Evolutionary conservation across 2,113 vertebrate genomes (phyloP), one percentile per base, ranked within the genome.

Genomic region (Ailuropoda melanoleuca): DNA sequence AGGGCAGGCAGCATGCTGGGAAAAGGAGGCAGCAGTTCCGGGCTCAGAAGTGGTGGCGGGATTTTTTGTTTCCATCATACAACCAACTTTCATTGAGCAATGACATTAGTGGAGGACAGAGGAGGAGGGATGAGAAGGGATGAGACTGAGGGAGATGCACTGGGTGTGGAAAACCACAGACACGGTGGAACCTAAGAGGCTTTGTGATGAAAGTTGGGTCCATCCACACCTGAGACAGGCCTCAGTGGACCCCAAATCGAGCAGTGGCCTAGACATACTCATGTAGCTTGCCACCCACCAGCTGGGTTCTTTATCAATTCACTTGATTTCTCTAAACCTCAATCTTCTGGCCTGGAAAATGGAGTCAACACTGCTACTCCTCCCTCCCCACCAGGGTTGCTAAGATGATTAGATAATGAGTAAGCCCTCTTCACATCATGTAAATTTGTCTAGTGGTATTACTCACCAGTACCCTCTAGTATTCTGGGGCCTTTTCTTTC

Each of bases 11-110:
- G 97, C 91, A 96, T 74, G 88, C 95, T 95, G 97, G 95, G 95
- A 95, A 95, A 93, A 92, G 83, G 64, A 98, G 91, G 89, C 60
- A 92, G 94, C 29, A 53, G 90, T 90, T 98, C 93, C 77, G 18
- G 98, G 84, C 85, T 88, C 84, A 39, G 18, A 87, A 98, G 93
- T 72, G 93, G 93, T 97, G 97, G 97, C 90, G 96, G 95, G 98
- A 97, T 95, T 97, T 97, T 97, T 97, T 97, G 93, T 97, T 95
- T 98, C 83, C 0, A 78, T 88, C 83, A 77, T 83, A 50, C 60
- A 89, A 97, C 46, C 55, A 60, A 84, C 60, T 95, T 97, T 85
- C 94, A 84, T 66, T 82, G 94, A 97, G 93, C 74, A 86, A 84
- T 87, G 93, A 66, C 43, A 56, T 58, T 31, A 26, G 64, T 43